Evolutionary conservation across 2,113 vertebrate genomes (phyloP).

Genomic region (Emydura subglobosa): DNA sequence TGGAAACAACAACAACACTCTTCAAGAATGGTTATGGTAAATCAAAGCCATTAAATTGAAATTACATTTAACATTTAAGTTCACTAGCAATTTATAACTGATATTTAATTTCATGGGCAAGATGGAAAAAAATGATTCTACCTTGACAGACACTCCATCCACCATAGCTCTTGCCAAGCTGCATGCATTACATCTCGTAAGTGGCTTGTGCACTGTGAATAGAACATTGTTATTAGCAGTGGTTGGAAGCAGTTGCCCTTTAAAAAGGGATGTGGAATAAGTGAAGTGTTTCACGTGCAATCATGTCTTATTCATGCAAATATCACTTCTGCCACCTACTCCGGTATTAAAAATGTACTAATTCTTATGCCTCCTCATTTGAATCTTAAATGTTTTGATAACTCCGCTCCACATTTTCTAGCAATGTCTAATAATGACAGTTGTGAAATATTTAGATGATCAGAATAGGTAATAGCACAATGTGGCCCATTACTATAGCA

Average conservation of each 20-base stretch:
- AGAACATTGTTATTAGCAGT: neutral
- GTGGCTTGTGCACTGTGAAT: neutral
- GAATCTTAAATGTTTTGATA: neutral
- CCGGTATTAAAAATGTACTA: neutral
- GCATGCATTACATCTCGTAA: accelerated
- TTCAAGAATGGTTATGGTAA: neutral
- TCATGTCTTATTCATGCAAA: neutral
- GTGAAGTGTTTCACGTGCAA: neutral
- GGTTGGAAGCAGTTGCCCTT: neutral
- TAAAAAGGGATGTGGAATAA: neutral
- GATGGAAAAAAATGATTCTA: neutral
- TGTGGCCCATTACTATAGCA: neutral
- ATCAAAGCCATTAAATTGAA: neutral
- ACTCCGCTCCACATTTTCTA: neutral
- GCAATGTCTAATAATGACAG: neutral
- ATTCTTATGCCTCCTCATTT: neutral
- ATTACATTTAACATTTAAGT: accelerated
- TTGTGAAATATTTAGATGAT: neutral
- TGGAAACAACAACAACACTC: neutral
- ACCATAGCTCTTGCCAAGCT: neutral
- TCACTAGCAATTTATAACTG: neutral
- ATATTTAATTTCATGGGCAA: neutral
- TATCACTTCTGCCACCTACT: neutral
- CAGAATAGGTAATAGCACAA: neutral
- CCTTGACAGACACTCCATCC: neutral